Conservation (phyloP, 1,140 invertebrate genomes). For the Paraescarpia echinospica region DNA sequence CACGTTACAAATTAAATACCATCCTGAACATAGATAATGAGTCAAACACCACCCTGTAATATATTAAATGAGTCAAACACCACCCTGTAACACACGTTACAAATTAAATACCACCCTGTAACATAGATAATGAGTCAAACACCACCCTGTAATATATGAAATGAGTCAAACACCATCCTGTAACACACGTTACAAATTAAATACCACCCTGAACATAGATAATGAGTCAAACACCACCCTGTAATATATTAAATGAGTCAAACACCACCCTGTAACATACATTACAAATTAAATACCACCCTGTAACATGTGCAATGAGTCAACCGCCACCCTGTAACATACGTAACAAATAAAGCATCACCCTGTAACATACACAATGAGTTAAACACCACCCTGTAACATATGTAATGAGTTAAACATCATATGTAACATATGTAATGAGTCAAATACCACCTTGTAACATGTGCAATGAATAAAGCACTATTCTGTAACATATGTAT, state of each 20-base stretch:
- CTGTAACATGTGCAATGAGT: too few species aligned
- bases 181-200: slow-evolving; percentile 31
- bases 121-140: slow-evolving; percentile 43
- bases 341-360: not conserved
- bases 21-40: not conserved
- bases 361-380: too few species aligned
- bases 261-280: not conserved
- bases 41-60: not conserved
- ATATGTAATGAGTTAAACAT: slow-evolving; percentile 56
- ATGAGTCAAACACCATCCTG: slow-evolving; percentile 65
- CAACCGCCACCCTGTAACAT: slow-evolving; percentile 65
- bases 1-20: not conserved
- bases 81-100: slow-evolving; percentile 59
- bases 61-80: slow-evolving; percentile 56
- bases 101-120: not conserved
- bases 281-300: not conserved
- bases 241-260: not conserved
- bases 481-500: not conserved
- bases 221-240: slow-evolving; percentile 15
- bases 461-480: slow-evolving; percentile 2
- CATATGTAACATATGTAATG: slow-evolving; percentile 60
- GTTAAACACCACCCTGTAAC: not conserved
- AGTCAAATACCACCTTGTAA: not conserved
- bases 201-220: not conserved
- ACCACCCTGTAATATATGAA: slow-evolving; percentile 62